These are phyloP conservation scores for Psylliodes chrysocephalus DNA, from an alignment of 2,888 invertebrate species.

Conservation along the genomic window DNA sequence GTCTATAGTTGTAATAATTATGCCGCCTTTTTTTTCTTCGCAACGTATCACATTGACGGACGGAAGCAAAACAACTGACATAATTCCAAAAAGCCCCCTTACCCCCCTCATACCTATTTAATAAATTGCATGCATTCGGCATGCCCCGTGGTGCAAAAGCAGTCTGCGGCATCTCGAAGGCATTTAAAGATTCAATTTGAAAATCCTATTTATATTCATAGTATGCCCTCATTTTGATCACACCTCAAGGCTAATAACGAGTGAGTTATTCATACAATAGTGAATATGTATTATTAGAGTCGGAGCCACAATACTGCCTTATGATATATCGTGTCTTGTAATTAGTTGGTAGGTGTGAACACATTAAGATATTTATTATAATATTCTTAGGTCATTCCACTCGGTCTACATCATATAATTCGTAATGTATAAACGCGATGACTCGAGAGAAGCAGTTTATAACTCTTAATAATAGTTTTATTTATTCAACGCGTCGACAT, in stretches of 20 bases:
- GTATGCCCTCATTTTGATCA: slow-evolving; percentile 31
- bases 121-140: background rate
- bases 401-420: background rate
- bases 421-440: slow-evolving; percentile 1
- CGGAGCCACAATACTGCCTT: slow-evolving; percentile 16
- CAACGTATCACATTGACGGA: no score
- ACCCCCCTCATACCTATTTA: background rate
- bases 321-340: slow-evolving; percentile 30
- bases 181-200: slow-evolving; percentile 23
- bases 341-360: slow-evolving; percentile 35
- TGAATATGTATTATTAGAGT: slow-evolving; percentile 28
- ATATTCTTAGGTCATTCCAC: slow-evolving; percentile 29
- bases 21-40: no score
- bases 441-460: background rate
- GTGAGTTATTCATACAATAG: slow-evolving; percentile 25
- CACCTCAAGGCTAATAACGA: slow-evolving; percentile 30
- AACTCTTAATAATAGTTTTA: background rate
- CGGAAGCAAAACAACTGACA: no score
- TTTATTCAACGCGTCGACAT: background rate
- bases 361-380: slow-evolving; percentile 32
- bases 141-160: background rate
- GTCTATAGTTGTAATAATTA: no score
- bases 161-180: background rate
- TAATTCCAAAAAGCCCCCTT: no score
- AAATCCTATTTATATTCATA: slow-evolving; percentile 30